Percentiles rank a stretch among this genome's conserved stretches.
These are phyloP conservation scores for Sardinella longiceps DNA, from an alignment of 2,797 vertebrate species.

Conservation along the genomic window DNA sequence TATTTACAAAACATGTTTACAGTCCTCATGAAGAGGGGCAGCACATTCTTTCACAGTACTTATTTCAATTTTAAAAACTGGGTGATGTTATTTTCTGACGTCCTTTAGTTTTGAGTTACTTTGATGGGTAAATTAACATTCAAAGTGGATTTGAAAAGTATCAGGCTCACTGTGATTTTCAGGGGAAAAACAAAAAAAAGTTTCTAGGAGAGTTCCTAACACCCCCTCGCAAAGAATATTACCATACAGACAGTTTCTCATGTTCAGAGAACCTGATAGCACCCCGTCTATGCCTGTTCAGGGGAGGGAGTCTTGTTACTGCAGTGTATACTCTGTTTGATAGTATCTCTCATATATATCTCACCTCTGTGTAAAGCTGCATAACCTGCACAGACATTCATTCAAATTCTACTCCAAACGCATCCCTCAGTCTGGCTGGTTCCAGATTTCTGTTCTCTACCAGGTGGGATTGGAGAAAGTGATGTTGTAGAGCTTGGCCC, in stretches of 20 bases:
- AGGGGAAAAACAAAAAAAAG: neutral
- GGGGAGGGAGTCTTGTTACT: neutral
- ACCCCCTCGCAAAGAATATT: neutral
- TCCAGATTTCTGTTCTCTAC: constrained; percentile 67
- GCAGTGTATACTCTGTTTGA: neutral
- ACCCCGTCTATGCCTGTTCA: neutral
- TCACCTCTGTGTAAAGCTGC: neutral
- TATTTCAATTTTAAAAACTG: neutral
- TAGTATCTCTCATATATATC: neutral
- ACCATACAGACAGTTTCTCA: neutral
- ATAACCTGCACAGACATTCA: constrained; percentile 9
- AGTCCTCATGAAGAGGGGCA: neutral
- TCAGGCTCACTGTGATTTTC: neutral
- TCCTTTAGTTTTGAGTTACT: neutral
- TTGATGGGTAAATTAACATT: constrained; percentile 5
- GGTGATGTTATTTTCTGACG: neutral
- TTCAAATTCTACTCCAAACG: neutral
- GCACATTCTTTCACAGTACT: constrained; percentile 13
- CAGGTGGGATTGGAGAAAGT: constrained; percentile 88
- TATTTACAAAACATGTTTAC: constrained; percentile 63
- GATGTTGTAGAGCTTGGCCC: constrained; percentile 94
- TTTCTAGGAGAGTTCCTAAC: neutral
- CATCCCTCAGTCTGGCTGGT: neutral
- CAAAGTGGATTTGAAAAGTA: neutral
- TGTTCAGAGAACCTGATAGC: constrained; percentile 1